A percentile compares a stretch with the other conserved stretches of the same genome.
Conservation (phyloP, 2,797 vertebrate species). For the Hyperoplus immaculatus region DNA sequence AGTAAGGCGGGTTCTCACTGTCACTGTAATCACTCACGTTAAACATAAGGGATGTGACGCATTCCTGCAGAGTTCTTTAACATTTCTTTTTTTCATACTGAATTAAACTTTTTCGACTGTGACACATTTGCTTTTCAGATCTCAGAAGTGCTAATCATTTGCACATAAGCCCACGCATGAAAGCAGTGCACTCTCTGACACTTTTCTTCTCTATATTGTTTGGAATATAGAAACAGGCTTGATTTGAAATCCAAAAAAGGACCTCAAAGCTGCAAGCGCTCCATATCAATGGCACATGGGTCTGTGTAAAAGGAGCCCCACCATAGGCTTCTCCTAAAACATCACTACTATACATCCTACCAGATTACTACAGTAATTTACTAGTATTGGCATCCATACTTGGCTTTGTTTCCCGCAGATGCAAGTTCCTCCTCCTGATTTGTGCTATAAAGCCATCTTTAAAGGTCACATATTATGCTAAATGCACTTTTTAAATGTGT, state of each 20-base stretch:
- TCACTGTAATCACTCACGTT: slow-evolving; percentile 16
- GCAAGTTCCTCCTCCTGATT: background rate
- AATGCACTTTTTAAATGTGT: too few relatives aligned
- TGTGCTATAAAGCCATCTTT: background rate
- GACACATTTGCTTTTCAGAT: slow-evolving; percentile 24
- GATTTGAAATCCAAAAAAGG: background rate
- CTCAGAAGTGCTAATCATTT: slow-evolving; percentile 12
- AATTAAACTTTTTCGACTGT: slow-evolving; percentile 26
- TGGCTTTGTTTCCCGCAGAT: slow-evolving; percentile 3
- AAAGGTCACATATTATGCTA: too few relatives aligned
- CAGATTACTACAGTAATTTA: background rate
- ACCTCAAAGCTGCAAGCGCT: slow-evolving; percentile 2
- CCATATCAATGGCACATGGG: background rate
- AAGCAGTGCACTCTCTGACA: background rate
- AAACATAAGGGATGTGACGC: slow-evolving; percentile 6
- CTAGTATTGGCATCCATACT: background rate
- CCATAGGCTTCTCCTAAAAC: slow-evolving; percentile 1
- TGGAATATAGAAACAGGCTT: background rate
- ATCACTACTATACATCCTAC: background rate
- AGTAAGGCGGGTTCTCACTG: slow-evolving; percentile 13
- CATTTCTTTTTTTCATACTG: slow-evolving; percentile 4
- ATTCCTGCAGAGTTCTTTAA: slow-evolving; percentile 20
- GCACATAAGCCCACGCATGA: slow-evolving; percentile 3
- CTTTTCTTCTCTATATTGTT: background rate
- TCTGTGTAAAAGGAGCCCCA: background rate